phyloP scores from a whole-genome alignment of 2,113 vertebrate species.

The Phoenicopterus ruber region DNA sequence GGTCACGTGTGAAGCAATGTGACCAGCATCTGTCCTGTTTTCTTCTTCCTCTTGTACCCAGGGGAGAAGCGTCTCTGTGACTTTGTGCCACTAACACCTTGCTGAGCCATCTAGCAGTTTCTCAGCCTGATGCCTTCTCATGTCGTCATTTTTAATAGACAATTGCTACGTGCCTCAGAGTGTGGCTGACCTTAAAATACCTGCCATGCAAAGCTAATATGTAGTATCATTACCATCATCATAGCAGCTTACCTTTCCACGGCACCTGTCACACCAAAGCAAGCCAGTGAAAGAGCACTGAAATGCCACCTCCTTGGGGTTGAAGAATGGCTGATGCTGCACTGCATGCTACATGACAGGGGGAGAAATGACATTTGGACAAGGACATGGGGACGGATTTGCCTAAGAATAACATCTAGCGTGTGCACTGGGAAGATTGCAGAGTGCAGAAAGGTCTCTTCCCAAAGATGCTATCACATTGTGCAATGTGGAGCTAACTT shows the following conservation, averaged over 20 bases:
- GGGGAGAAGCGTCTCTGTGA: rapidly evolving
- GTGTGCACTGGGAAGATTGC: not conserved
- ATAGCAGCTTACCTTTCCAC: not conserved
- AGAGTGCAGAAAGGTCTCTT: not conserved
- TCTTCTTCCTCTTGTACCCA: not conserved
- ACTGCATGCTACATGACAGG: rapidly evolving
- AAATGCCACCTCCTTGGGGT: not conserved
- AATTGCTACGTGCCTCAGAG: not conserved
- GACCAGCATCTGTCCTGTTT: not conserved
- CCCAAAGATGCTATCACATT: not conserved
- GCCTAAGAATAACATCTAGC: not conserved
- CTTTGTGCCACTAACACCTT: not conserved
- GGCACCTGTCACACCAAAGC: not conserved
- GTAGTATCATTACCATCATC: not conserved
- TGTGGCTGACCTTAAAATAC: not conserved
- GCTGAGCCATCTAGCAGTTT: not conserved
- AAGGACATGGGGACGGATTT: not conserved
- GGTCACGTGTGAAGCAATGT: not conserved
- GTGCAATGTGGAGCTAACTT: not conserved
- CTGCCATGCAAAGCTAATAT: not conserved
- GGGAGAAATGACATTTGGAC: not conserved
- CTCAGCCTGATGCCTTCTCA: not conserved
- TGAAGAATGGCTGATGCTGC: not conserved
- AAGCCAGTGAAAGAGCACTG: not conserved
- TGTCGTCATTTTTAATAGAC: not conserved